Percentiles rank a stretch among this genome's conserved stretches.
These are phyloP conservation scores for Parochlus steinenii DNA, from an alignment of 2,888 invertebrate genomes.

Conservation along the genomic window DNA sequence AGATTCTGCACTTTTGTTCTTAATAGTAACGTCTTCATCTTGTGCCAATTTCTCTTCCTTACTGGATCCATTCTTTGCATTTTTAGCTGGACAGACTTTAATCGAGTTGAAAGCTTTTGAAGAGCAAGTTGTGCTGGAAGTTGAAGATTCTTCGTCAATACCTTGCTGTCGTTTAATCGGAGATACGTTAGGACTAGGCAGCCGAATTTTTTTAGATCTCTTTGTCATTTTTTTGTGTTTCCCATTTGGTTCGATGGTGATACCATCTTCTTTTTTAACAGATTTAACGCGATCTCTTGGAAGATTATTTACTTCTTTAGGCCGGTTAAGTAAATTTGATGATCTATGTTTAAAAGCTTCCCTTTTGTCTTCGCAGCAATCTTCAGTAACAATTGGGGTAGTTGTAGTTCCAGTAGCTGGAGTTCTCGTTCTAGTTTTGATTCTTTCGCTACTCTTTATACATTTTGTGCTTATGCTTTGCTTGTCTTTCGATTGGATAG, in stretches of 20 bases:
- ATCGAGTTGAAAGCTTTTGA: neutral
- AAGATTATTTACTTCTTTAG: slow-evolving; percentile 7
- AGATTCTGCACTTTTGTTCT: neutral
- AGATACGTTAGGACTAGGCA: slow-evolving; percentile 6
- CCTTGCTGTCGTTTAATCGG: neutral
- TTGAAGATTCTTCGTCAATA: slow-evolving; percentile 1
- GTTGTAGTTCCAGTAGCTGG: too few relatives aligned
- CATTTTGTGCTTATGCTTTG: too few relatives aligned
- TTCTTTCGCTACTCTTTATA: too few relatives aligned
- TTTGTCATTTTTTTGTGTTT: neutral
- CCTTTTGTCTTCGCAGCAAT: too few relatives aligned
- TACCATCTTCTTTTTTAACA: slow-evolving; percentile 8
- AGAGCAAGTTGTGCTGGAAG: neutral
- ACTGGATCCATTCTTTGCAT: neutral
- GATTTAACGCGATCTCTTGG: slow-evolving; percentile 10
- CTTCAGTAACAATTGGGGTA: too few relatives aligned
- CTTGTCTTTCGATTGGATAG: too few relatives aligned
- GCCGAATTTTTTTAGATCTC: slow-evolving; percentile 4
- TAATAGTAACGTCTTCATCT: neutral
- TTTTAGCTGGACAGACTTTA: slow-evolving; percentile 2
- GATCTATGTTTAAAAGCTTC: neutral
- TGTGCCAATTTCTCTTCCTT: slow-evolving; percentile 1
- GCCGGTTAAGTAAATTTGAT: slow-evolving; percentile 10
- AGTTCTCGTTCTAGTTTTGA: too few relatives aligned
- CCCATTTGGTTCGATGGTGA: slow-evolving; percentile 7